These are phyloP conservation scores for Leistus spinibarbis DNA, from an alignment of 2,888 invertebrate species.

Conservation along the genomic window DNA sequence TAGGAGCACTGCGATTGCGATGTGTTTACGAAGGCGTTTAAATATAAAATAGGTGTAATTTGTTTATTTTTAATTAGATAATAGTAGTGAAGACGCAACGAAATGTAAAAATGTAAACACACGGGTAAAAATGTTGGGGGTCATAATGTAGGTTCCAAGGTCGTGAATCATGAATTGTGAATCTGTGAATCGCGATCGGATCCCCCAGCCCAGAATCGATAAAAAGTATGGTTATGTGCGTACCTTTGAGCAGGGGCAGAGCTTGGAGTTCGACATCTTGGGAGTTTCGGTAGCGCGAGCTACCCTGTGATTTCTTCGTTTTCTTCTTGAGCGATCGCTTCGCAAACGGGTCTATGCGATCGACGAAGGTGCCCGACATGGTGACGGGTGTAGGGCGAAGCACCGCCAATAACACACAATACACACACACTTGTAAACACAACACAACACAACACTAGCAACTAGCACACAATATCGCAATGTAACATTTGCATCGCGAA, in stretches of 20 bases:
- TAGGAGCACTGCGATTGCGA: too few relatives aligned
- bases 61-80: background rate
- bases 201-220: background rate
- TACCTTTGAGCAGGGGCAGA: conserved; percentile 96
- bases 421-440: conserved; percentile 60
- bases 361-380: conserved; percentile 92
- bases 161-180: background rate
- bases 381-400: conserved; percentile 61
- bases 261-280: conserved; percentile 97
- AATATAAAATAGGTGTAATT: background rate
- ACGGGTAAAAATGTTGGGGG: background rate
- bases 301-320: conserved; percentile 98
- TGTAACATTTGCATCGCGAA: conserved; percentile 24
- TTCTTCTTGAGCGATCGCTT: conserved; percentile 98
- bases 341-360: conserved; percentile 99
- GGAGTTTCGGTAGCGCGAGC: conserved; percentile 97
- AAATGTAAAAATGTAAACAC: background rate
- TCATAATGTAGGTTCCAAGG: background rate
- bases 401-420: conserved; percentile 45
- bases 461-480: background rate
- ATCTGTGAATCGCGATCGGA: background rate
- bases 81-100: background rate
- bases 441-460: conserved; percentile 12
- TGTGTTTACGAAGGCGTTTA: too few relatives aligned
- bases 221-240: conserved; percentile 27